Percentiles rank a stretch among this genome's conserved stretches.
Evolutionary conservation across 2,797 vertebrate species (phyloP).

Genomic region (Sebastes wilsoni): DNA sequence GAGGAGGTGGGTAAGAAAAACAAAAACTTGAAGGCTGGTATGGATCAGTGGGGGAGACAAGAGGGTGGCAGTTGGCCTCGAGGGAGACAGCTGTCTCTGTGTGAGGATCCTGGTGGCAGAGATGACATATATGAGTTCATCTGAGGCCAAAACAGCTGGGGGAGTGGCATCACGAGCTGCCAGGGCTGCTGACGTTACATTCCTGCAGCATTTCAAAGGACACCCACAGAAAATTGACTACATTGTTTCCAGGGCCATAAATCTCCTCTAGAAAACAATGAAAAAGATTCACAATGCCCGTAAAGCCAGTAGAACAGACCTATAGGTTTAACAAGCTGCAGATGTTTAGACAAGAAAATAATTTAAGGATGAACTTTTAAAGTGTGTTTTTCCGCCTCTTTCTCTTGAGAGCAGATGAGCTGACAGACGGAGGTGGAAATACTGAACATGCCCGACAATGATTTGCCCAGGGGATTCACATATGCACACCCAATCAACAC

Average conservation of each 20-base stretch:
- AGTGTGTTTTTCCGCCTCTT: neutral
- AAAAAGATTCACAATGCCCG: slow-evolving; percentile 20
- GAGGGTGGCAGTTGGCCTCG: slow-evolving; percentile 9
- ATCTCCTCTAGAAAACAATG: slow-evolving; percentile 30
- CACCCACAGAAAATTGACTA: slow-evolving; percentile 7
- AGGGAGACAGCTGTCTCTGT: slow-evolving; percentile 17
- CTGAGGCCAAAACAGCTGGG: slow-evolving; percentile 64
- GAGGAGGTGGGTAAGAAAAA: slow-evolving; percentile 48
- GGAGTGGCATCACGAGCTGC: slow-evolving; percentile 40
- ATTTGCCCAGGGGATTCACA: slow-evolving; percentile 66
- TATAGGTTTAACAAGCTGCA: slow-evolving; percentile 45
- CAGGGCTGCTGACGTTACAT: slow-evolving; percentile 18
- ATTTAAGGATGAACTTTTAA: neutral
- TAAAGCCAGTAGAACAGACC: slow-evolving; percentile 22
- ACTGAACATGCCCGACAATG: slow-evolving; percentile 54
- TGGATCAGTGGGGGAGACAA: slow-evolving; percentile 42
- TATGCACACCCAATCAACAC: slow-evolving; percentile 72
- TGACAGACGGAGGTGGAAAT: slow-evolving; percentile 49
- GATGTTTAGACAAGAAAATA: slow-evolving; percentile 26
- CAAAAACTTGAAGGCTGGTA: slow-evolving; percentile 59
- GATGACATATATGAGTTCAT: slow-evolving; percentile 62
- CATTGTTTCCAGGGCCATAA: slow-evolving; percentile 13
- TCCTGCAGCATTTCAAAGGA: slow-evolving; percentile 21
- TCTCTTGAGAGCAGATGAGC: slow-evolving; percentile 17
- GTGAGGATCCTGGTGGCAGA: slow-evolving; percentile 42